phyloP scores from a whole-genome alignment of 2,888 invertebrate genomes.

The Thelaira solivaga region DNA sequence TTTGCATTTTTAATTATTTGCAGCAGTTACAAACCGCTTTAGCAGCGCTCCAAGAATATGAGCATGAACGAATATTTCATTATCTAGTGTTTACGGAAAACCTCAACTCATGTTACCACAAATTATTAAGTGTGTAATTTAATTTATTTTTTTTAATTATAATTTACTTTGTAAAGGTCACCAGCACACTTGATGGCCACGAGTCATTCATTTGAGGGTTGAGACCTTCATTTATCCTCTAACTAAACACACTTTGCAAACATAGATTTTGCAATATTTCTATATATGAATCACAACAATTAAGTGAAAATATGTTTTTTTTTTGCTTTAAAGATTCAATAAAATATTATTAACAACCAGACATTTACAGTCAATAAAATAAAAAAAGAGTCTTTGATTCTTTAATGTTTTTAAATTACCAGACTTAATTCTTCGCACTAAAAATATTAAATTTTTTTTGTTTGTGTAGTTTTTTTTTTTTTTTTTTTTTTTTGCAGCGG shows the following conservation, averaged over 20 bases:
- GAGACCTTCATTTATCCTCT: constrained; percentile 55
- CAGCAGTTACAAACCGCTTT: too few relatives aligned
- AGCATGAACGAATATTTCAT: background rate
- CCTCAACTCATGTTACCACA: constrained; percentile 50
- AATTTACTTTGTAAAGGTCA: constrained; percentile 40
- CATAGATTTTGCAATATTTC: constrained; percentile 56
- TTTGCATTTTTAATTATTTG: background rate
- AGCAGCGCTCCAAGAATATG: background rate
- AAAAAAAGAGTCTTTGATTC: constrained; percentile 20
- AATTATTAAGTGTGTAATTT: constrained; percentile 17
- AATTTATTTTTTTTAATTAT: constrained; percentile 25
- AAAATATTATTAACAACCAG: constrained; percentile 37
- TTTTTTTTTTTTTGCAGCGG: too few relatives aligned
- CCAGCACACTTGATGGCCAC: constrained; percentile 44
- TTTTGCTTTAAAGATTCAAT: background rate
- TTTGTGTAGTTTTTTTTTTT: too few relatives aligned
- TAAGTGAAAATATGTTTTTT: constrained; percentile 36
- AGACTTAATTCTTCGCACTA: constrained; percentile 36
- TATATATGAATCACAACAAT: constrained; percentile 40
- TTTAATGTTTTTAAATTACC: constrained; percentile 39
- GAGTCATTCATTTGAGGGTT: constrained; percentile 44
- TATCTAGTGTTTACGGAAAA: constrained; percentile 43
- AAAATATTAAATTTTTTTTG: constrained; percentile 34
- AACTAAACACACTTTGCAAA: constrained; percentile 28
- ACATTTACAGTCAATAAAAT: constrained; percentile 32